A percentile compares a stretch with the other conserved stretches of the same genome.
These are phyloP conservation scores for Xanthorhoe spadicearia DNA, from an alignment of 2,888 invertebrate genomes.

Conservation along the genomic window DNA sequence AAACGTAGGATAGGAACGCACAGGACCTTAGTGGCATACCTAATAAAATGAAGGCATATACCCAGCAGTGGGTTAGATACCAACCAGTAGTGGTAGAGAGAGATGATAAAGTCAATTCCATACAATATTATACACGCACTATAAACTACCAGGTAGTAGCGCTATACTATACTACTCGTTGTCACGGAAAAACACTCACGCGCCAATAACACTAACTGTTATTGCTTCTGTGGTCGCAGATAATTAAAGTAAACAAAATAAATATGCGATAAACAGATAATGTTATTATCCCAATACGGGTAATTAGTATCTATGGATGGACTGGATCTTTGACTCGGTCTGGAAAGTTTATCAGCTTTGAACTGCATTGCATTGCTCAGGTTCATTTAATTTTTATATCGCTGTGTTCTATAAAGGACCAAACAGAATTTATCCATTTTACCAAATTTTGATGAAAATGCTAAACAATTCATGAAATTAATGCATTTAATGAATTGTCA, in stretches of 20 bases:
- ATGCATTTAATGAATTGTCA: no score
- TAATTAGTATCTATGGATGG: slow-evolving; percentile 6
- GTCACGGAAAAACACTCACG: slow-evolving; percentile 64
- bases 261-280: slow-evolving; percentile 46
- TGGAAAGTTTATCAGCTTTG: background rate
- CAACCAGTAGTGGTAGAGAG: no score
- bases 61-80: no score
- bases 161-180: slow-evolving; percentile 40
- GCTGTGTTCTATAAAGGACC: no score
- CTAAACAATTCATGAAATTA: no score
- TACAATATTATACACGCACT: no score
- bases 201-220: slow-evolving; percentile 25
- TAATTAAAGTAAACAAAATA: slow-evolving; percentile 51
- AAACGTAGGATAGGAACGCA: no score
- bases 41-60: no score
- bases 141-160: slow-evolving; percentile 11
- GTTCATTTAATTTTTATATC: background rate
- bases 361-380: background rate
- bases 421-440: no score
- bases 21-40: no score
- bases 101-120: no score
- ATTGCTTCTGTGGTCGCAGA: slow-evolving; percentile 6
- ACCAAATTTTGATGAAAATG: no score
- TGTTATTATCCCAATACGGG: slow-evolving; percentile 12
- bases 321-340: slow-evolving; percentile 7